phyloP scores from a whole-genome alignment of 2,888 invertebrate species.

The Incurvaria masculella region DNA sequence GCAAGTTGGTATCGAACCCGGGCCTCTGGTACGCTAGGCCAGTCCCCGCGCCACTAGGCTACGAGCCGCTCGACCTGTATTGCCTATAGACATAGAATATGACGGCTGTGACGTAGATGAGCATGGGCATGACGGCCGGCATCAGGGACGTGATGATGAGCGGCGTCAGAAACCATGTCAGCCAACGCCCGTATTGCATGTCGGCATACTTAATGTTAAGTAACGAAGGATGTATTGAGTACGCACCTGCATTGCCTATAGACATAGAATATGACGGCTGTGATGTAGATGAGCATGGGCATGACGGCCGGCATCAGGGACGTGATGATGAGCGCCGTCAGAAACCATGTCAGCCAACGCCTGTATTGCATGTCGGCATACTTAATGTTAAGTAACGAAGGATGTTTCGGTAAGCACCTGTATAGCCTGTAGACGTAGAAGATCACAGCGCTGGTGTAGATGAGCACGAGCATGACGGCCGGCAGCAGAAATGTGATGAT shows the following conservation, averaged over 20 bases:
- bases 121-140: slow-evolving; percentile 72
- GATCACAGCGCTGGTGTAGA: slow-evolving; percentile 79
- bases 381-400: slow-evolving; percentile 35
- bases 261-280: slow-evolving; percentile 79
- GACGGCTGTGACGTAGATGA: slow-evolving; percentile 78
- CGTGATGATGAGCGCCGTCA: slow-evolving; percentile 78
- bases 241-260: slow-evolving; percentile 87
- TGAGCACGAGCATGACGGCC: slow-evolving; percentile 71
- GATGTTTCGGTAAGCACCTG: slow-evolving; percentile 49
- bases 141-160: slow-evolving; percentile 81
- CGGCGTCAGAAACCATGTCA: slow-evolving; percentile 81
- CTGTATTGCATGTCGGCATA: slow-evolving; percentile 83
- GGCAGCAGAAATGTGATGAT: slow-evolving; percentile 85
- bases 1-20: slow-evolving; percentile 87
- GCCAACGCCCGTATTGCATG: slow-evolving; percentile 79
- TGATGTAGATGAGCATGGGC: slow-evolving; percentile 75
- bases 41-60: too few relatives aligned
- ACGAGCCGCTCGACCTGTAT: too few relatives aligned
- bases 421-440: slow-evolving; percentile 85
- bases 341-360: slow-evolving; percentile 79
- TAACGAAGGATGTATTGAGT: too few relatives aligned
- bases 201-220: slow-evolving; percentile 72
- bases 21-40: too few relatives aligned
- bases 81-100: slow-evolving; percentile 84
- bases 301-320: slow-evolving; percentile 83